Percentiles rank a stretch among this genome's conserved stretches.
Evolutionary conservation across 2,113 vertebrate genomes (phyloP).

Genomic region (Scytalopus superciliaris): DNA sequence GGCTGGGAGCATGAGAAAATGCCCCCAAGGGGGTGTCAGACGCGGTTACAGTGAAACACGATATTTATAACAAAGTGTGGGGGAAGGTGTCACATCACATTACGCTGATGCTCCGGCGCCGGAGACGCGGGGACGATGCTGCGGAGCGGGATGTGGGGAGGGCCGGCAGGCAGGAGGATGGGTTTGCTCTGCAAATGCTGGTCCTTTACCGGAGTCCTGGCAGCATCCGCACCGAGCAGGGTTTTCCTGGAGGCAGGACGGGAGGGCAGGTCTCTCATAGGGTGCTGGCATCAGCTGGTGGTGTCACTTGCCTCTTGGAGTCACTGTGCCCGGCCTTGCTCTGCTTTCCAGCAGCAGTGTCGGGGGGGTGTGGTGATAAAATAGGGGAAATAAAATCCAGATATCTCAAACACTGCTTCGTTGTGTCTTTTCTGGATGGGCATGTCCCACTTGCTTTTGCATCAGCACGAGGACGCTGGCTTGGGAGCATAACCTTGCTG

Average conservation of each 20-base stretch:
- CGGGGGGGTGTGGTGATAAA: not conserved
- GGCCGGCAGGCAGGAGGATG: not conserved
- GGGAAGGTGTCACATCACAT: conserved; percentile 68
- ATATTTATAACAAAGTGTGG: conserved; percentile 67
- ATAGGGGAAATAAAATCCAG: not conserved
- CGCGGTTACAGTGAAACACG: conserved; percentile 46
- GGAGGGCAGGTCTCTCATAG: not conserved
- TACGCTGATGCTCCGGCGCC: conserved; percentile 13
- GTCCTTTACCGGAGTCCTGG: not conserved
- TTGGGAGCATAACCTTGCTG: not conserved
- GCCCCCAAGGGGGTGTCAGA: conserved; percentile 68
- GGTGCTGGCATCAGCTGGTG: not conserved
- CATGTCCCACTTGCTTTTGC: not conserved
- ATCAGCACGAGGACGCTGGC: not conserved
- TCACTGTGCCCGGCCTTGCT: not conserved
- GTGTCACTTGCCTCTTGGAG: not conserved
- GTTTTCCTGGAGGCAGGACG: not conserved
- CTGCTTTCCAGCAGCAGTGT: not conserved
- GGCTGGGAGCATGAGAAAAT: conserved; percentile 48
- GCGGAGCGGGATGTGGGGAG: not conserved
- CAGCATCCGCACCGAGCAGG: not conserved
- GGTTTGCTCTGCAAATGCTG: not conserved
- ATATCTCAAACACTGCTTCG: not conserved
- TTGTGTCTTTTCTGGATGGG: not conserved
- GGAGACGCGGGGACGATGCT: not conserved